These are phyloP conservation scores for Tetraneura akinire DNA, from an alignment of 1,140 invertebrate genomes.

Conservation along the genomic window DNA sequence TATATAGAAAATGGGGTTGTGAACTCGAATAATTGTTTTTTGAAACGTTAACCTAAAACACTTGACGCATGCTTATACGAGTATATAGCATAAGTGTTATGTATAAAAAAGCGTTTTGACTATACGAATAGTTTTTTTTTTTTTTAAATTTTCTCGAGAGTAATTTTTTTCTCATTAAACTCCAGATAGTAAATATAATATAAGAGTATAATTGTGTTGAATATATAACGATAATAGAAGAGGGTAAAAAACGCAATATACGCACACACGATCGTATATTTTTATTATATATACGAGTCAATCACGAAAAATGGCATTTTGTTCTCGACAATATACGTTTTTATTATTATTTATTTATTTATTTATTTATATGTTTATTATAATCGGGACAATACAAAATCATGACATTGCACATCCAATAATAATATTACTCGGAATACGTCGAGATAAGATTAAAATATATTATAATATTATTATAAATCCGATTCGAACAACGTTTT, in stretches of 20 bases:
- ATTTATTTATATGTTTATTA: constrained; percentile 8
- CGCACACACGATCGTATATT: not conserved
- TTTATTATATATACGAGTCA: no score
- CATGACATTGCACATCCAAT: constrained; percentile 19
- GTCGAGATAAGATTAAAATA: constrained; percentile 13
- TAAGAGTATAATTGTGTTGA: not conserved
- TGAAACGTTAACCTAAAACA: constrained; percentile 25
- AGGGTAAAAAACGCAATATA: constrained; percentile 23
- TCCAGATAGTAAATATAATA: constrained; percentile 28
- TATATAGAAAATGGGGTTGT: not conserved
- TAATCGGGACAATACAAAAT: not conserved
- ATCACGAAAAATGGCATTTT: constrained; percentile 23
- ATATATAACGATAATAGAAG: constrained; percentile 2
- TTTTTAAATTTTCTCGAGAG: constrained; percentile 6
- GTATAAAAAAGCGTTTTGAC: no score
- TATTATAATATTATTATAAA: not conserved
- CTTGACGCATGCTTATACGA: not conserved
- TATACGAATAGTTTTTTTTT: not conserved
- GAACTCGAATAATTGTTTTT: constrained; percentile 25
- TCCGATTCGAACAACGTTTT: constrained; percentile 2
- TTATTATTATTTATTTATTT: no score
- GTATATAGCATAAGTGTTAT: no score
- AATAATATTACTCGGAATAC: constrained; percentile 13
- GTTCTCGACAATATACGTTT: constrained; percentile 17
- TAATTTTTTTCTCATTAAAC: not conserved